Conservation (phyloP, 1,140 invertebrate genomes). For the Drosophila arizonae region DNA sequence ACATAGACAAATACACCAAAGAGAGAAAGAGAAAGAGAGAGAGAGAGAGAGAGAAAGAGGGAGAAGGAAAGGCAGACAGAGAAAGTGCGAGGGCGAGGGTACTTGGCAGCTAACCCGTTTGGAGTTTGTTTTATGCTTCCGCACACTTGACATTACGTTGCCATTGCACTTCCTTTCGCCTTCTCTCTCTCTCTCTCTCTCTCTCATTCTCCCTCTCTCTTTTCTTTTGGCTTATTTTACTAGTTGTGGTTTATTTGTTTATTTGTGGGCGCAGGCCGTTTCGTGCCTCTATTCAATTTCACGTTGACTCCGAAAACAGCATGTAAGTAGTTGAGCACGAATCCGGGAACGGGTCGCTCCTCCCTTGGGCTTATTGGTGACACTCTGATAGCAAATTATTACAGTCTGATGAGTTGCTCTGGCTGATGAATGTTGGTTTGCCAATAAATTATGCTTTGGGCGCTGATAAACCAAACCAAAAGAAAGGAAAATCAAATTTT, state of each 20-base stretch:
- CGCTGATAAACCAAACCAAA: slow-evolving; percentile 32
- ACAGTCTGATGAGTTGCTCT: slow-evolving; percentile 77
- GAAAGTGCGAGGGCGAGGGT: slow-evolving; percentile 28
- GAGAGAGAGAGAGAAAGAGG: not conserved
- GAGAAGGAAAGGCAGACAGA: slow-evolving; percentile 30
- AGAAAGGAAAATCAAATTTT: slow-evolving; percentile 16
- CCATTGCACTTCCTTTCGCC: slow-evolving; percentile 51
- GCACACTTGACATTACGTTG: slow-evolving; percentile 77
- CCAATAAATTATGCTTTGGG: slow-evolving; percentile 76
- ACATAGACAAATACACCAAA: slow-evolving; percentile 70
- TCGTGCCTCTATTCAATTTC: slow-evolving; percentile 77
- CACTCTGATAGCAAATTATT: slow-evolving; percentile 79
- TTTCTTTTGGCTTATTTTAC: slow-evolving; percentile 27
- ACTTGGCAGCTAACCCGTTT: slow-evolving; percentile 67
- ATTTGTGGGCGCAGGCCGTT: slow-evolving; percentile 11
- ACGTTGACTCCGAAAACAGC: slow-evolving; percentile 62
- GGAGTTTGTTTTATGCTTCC: slow-evolving; percentile 79
- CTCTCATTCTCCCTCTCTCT: too few relatives aligned
- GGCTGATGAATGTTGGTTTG: slow-evolving; percentile 71
- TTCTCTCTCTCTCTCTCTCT: not conserved
- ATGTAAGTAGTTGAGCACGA: slow-evolving; percentile 11
- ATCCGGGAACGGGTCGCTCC: not conserved
- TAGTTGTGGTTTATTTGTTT: slow-evolving; percentile 33
- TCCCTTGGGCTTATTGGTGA: slow-evolving; percentile 58
- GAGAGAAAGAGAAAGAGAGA: not conserved